Base-by-base conservation (phyloP, 1,140 invertebrate species). In the Hylaeus anthracinus region DNA sequence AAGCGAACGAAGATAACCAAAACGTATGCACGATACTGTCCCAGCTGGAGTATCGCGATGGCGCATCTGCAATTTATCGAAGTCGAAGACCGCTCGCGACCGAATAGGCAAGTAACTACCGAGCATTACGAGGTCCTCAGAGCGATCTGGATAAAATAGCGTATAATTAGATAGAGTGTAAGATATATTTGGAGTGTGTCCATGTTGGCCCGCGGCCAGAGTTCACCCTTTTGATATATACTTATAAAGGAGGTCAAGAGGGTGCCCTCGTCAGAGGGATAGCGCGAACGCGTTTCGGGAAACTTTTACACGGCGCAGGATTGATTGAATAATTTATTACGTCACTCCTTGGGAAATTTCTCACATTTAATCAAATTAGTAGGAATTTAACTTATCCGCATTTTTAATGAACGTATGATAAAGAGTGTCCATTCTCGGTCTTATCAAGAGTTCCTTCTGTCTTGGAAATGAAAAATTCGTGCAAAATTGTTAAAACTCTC, bases 141-240 rank as follows among this genome's bases (percentile, higher is more conserved):
- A 85, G 82, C 84, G 86, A 86, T 87, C 88, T 91, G 89, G 90
- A 91, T 92, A 91, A 91, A 92, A 90, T 88, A 89, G 90, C 88
- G 87, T 90, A 91, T 91, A 92, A 92, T 92, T 92, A 92, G 92
- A 92, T 92, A 92, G 90, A 91, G 90, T 92, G 90, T 90, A 92
- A 93, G 92, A 92, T 91, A 92, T 92, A 92, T 92, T 93, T 92
- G 92, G 92, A 93, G 90, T 88, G 87, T 78, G 87, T 92, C 92
- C 92, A 93, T 90, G 87, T 91, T 93, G 92, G 92, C 90, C 61
- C 45, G 14, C 67, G 71, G 92, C 92, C 92, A 92, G 85, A 75
- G 86, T 90, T 92, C 86, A 88, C 90, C 88, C 89, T 91, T 88
- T 87, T 70, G 82, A 72, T 83, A 84, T 86, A 84, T 81, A 87